Base-by-base conservation (phyloP, 2,888 invertebrate species). In the Drosophila borealis region DNA sequence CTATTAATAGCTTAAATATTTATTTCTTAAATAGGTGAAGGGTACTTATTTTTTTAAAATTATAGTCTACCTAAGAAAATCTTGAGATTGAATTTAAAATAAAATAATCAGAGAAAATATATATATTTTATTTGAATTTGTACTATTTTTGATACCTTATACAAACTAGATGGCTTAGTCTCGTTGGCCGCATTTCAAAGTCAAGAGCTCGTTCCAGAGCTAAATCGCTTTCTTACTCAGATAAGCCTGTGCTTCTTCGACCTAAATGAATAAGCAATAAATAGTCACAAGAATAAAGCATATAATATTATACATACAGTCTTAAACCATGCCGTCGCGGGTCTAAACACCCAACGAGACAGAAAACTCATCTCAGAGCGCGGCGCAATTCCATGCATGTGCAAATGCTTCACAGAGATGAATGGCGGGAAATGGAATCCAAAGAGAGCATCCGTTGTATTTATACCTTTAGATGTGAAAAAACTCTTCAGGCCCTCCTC, bases 381-480 rank as follows among this genome's bases (percentile, higher is more conserved):
- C 0, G 98, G 97, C 0, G 96, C 95, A 57, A 98, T 98, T 0
- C 95, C 94, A 87, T 98, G 98, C 62, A 98, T 93, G 91, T 98
- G 98, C 13, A 91, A 71, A 92, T 98, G 98, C 49, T 93, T 92
- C 0, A 98, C 94, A 1, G 96, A 95, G 65, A 96, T 95, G 92
- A 98, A 98, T 0, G 98, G 98, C 0, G 98, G 98, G 95, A 97
- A 96, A 91, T 98, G 98, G 90, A 97, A 98, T 0, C 98, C 98
- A 45, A 95, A 93, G 50, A 95, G 93, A 14, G 93, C 92, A 62
- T 94, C 93, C 0, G 92, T 89, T 0, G 91, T 49, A 0, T 92
- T 80, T 0, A 93, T 91, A n/a, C 93, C 93, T 70, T 94, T 93
- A n/a, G 94, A 93, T 0, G 82, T 69, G 1, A 95, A 80, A 21